phyloP scores from a whole-genome alignment of 2,797 vertebrate genomes.

The Menidia menidia region DNA sequence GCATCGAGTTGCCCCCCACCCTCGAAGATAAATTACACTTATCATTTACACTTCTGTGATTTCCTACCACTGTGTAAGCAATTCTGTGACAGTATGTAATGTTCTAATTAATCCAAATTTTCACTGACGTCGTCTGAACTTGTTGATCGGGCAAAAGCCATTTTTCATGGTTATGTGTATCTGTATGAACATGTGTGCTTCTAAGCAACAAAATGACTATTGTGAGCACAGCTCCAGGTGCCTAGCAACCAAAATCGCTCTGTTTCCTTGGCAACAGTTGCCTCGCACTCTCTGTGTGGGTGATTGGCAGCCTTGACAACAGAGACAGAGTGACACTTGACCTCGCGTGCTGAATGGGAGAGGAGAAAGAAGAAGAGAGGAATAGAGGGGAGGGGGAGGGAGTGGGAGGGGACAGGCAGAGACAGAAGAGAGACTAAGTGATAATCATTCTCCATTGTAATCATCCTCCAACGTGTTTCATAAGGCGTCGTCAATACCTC shows the following conservation, averaged over 20 bases:
- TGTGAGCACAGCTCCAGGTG: constrained; percentile 84
- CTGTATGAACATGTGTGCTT: constrained; percentile 58
- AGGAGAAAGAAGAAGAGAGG: constrained; percentile 64
- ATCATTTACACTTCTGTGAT: constrained; percentile 55
- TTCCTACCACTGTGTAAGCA: constrained; percentile 63
- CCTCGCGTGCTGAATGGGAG: constrained; percentile 81
- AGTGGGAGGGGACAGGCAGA: constrained; percentile 55
- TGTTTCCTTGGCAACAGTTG: constrained; percentile 89
- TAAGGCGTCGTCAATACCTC: constrained; percentile 75
- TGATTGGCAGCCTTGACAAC: constrained; percentile 86
- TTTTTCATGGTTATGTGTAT: constrained; percentile 54
- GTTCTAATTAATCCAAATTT: constrained; percentile 58
- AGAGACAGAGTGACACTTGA: constrained; percentile 83
- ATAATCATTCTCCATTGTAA: constrained; percentile 82
- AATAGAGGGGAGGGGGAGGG: constrained; percentile 64
- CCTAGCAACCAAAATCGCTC: constrained; percentile 84
- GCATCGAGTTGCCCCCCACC: constrained; percentile 53
- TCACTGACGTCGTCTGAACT: constrained; percentile 58
- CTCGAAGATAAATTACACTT: constrained; percentile 58
- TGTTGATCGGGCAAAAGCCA: constrained; percentile 71
- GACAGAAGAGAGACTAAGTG: constrained; percentile 76
- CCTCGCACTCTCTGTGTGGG: constrained; percentile 80
- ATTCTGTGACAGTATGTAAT: constrained; percentile 41
- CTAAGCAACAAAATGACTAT: constrained; percentile 84
- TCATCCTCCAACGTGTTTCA: constrained; percentile 78